A percentile compares a stretch with the other conserved stretches of the same genome.
Evolutionary conservation across 2,113 vertebrate genomes (phyloP).

Genomic region (Malaclemys terrapin): DNA sequence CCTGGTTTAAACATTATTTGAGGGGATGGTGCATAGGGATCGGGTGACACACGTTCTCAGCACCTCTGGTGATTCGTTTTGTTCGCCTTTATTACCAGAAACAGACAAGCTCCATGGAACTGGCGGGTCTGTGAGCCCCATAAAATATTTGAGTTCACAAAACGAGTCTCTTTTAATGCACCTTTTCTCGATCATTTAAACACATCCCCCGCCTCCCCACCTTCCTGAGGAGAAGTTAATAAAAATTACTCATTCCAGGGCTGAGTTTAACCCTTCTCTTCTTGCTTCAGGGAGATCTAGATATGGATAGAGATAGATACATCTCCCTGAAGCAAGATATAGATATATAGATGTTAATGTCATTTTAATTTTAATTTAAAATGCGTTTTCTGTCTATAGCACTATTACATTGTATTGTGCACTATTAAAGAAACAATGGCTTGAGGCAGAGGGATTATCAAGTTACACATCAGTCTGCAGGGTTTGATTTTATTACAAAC

Average conservation of each 20-base stretch:
- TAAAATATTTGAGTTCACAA: background rate
- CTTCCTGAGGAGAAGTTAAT: background rate
- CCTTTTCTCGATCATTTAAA: background rate
- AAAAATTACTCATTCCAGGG: background rate
- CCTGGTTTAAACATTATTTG: background rate
- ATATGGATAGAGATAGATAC: background rate
- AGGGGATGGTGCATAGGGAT: background rate
- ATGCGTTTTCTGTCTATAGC: background rate
- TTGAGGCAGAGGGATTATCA: conserved; percentile 14
- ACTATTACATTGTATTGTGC: background rate
- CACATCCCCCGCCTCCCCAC: background rate
- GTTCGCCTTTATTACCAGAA: background rate
- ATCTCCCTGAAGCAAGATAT: background rate
- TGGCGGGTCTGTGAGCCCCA: background rate
- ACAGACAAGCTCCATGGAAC: background rate
- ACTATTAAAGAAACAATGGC: background rate
- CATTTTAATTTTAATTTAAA: background rate
- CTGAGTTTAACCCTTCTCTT: background rate
- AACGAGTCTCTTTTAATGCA: background rate
- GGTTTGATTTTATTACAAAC: conserved; percentile 35
- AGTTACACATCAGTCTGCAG: conserved; percentile 35
- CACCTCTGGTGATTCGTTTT: background rate
- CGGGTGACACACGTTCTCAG: background rate
- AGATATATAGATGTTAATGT: background rate
- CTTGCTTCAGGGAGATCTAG: background rate